Evolutionary conservation across 2,888 invertebrate genomes (phyloP).

Genomic region (Arrhopalites spinosus): DNA sequence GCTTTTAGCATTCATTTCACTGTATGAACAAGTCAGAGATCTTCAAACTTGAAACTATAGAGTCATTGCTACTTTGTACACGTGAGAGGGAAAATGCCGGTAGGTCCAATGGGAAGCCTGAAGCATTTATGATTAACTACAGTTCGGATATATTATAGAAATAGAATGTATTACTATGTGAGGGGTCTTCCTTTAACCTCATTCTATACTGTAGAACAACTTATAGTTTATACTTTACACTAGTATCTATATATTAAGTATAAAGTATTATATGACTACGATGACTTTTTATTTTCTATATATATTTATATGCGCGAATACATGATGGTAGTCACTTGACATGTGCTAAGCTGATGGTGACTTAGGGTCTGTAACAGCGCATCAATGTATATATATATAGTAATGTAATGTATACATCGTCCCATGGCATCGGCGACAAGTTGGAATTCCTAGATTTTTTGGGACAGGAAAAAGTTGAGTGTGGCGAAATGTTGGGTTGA

Average conservation of each 20-base stretch:
- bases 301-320: too few relatives aligned
- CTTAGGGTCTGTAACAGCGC: too few relatives aligned
- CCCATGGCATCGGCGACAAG: too few relatives aligned
- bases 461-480: neutral
- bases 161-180: neutral
- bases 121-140: neutral
- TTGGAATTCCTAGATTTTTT: too few relatives aligned
- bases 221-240: too few relatives aligned
- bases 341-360: too few relatives aligned
- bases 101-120: neutral
- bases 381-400: too few relatives aligned
- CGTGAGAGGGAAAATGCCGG: conserved; percentile 4
- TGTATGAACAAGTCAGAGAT: neutral
- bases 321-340: neutral
- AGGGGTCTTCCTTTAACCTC: neutral
- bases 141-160: neutral
- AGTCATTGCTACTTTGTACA: conserved; percentile 15
- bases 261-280: neutral
- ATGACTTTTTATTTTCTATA: neutral
- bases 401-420: too few relatives aligned
- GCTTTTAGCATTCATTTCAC: neutral
- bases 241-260: neutral
- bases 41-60: neutral
- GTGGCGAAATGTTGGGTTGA: neutral
- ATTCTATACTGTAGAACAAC: too few relatives aligned